Base-by-base conservation (phyloP, 1,140 invertebrate species). In the Agraylea sexmaculata region DNA sequence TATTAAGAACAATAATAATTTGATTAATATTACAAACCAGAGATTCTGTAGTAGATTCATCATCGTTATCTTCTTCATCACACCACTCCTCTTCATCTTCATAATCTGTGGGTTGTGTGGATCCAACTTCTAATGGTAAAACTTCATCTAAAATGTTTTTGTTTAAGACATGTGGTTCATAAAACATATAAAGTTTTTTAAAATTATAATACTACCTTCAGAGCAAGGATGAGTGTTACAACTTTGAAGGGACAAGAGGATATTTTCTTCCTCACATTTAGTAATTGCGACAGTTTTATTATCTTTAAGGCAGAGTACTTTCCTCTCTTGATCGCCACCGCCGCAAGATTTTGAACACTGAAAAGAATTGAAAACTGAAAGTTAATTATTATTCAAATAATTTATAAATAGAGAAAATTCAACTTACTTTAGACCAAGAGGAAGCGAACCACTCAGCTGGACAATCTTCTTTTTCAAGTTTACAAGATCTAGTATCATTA, bases 361-460 rank as follows among this genome's bases (percentile, higher is more conserved):
- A 40, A 57, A 54, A 21, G 7, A 17, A 18, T 15, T 19, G 44
- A 40, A 4, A 17, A 41, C 17, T 32, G 36, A 20, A 34, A 34
- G 11, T 28, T 27, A 10, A 11, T 5, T 28, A 44, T n/a, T 25
- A 7, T 23, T 37, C n/a, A 37, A 29, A 21, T 19, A 31, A 35
- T 27, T 2, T 27, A 25, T 43, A 15, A 11, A 13, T 23, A 6
- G 15, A n/a, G 8, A 8, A 22, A 1, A 25, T 13, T 31, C 42
- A 12, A 53, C 55, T 58, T 67, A 83, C 81, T 59, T 79, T 60
- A 34, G 70, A 73, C 81, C 85, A 94, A 1, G 87, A 87, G 10
- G 85, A 87, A 33, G 79, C 72, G 53, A 85, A 89, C 88, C 88
- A 95, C 56, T 82, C 75, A 20, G 83, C 84, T 28, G 83, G 76